phyloP scores from a whole-genome alignment of 2,113 vertebrate species.

The Recurvirostra avosetta region DNA sequence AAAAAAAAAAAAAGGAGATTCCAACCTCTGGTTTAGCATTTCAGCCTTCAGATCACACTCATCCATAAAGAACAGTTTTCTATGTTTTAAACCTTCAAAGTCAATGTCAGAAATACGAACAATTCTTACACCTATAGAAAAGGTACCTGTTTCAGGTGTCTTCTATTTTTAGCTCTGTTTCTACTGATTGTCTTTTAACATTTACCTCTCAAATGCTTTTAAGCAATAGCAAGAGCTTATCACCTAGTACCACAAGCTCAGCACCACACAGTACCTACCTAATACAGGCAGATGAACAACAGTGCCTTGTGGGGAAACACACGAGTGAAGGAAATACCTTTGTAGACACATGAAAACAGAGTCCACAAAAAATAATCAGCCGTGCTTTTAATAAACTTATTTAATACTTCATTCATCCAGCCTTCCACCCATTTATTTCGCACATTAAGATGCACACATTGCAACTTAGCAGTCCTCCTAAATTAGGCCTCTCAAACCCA shows the following conservation, averaged over 20 bases:
- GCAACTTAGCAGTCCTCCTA: not conserved
- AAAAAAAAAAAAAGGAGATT: not conserved
- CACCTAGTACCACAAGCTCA: not conserved
- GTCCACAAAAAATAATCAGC: not conserved
- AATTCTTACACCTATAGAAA: not conserved
- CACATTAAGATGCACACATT: not conserved
- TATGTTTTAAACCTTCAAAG: not conserved
- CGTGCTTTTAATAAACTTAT: not conserved
- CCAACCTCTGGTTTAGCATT: not conserved
- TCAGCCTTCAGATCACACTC: not conserved
- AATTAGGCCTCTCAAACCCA: conserved; percentile 38
- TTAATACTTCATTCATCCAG: not conserved
- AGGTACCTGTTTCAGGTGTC: not conserved
- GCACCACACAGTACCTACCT: not conserved
- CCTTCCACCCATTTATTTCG: not conserved
- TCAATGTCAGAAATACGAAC: not conserved
- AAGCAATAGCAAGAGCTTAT: not conserved
- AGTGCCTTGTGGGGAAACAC: not conserved
- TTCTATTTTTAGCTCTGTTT: not conserved
- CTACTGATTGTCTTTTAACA: not conserved
- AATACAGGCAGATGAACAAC: not conserved
- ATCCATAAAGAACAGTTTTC: not conserved
- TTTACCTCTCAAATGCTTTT: not conserved
- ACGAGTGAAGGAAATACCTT: rapidly evolving
- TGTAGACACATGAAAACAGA: not conserved